Evolutionary conservation across 1,140 invertebrate species (phyloP), one percentile per base, ranked within the genome.

Genomic region (Anoplophora glabripennis): DNA sequence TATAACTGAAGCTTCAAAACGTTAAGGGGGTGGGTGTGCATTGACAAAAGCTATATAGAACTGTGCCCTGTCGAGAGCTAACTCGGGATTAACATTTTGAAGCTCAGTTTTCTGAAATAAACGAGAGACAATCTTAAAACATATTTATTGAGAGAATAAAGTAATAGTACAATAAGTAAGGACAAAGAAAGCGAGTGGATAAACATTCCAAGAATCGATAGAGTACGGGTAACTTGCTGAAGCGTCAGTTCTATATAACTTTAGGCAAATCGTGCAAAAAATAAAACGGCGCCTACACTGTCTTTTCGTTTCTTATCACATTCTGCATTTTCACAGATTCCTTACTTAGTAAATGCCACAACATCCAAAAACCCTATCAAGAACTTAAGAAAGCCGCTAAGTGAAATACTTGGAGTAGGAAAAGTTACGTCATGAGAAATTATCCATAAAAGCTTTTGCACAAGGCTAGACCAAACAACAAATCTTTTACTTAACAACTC

Each of bases 241-340:
- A 64, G 65, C 63, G 60, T 68, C 72, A 75, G 73, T 75, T 75
- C 73, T 75, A 75, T 75, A 75, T 75, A 75, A 73, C 72, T 69
- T 67, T 61, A 42, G 49, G 54, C 54, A 47, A 56, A 56, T 40
- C 3, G 21, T 28, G 21, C 21, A 28, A 28, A 46, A 18, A 41
- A 41, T 41, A 41, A 41, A 41, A n/a, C n/a, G 15, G 38, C 15
- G 38, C 15, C n/a, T 17, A 41, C 21, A 28, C 21, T 28, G 51
- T 63, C 52, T 63, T 63, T 63, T 56, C 51, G 45, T 49, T 21
- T 48, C 33, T 35, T 65, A 65, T 65, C 64, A 65, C 64, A 59
- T 65, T 52, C 51, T 28, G 21, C 21, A 28, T 28, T 28, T 28
- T 28, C 21, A 28, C 21, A 28, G 21, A 36, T 56, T 36, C 14